Base-by-base conservation (phyloP, 2,888 invertebrate species). In the Tanaodytes sp. region DNA sequence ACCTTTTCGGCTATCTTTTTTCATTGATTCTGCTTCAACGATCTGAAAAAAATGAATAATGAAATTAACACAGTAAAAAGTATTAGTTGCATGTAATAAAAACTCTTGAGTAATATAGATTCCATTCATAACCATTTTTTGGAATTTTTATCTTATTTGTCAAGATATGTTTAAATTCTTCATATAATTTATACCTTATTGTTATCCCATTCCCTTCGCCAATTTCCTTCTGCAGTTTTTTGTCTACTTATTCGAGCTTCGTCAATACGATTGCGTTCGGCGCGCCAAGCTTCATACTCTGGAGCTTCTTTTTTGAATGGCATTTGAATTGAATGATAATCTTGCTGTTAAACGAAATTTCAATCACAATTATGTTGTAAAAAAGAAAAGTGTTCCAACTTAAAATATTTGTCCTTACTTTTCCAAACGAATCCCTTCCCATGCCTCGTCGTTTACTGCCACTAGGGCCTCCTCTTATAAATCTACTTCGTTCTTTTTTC, bases 151-250 rank as follows among this genome's bases (percentile, higher is more conserved):
- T n/a, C n/a, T n/a, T n/a, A n/a, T n/a, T n/a, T n/a, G n/a, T n/a
- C n/a, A n/a, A n/a, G n/a, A n/a, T n/a, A n/a, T n/a, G n/a, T n/a
- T n/a, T n/a, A n/a, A n/a, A n/a, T n/a, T n/a, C n/a, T n/a, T n/a
- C n/a, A n/a, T n/a, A n/a, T n/a, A n/a, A 11, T 45, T 23, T 16
- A 45, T 75, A 81, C 80, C 74, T 86, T 86, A 59, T 86, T 82
- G 49, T 81, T 84, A 71, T 86, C 86, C 86, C 86, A 86, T 67
- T 86, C 86, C 46, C 86, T 77, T 27, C 84, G 79, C 86, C 86
- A 86, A 73, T 85, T 86, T n/a, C 86, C 86, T 61, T 85, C 86
- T 0, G 85, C 84, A 15, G 84, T 84, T 74, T 83, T 84, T 55
- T 86, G 86, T 42, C 86, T 80, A 66, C 80, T 85, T 20, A 86